Conservation (phyloP, 2,113 vertebrate species). For the Peucedramus taeniatus region DNA sequence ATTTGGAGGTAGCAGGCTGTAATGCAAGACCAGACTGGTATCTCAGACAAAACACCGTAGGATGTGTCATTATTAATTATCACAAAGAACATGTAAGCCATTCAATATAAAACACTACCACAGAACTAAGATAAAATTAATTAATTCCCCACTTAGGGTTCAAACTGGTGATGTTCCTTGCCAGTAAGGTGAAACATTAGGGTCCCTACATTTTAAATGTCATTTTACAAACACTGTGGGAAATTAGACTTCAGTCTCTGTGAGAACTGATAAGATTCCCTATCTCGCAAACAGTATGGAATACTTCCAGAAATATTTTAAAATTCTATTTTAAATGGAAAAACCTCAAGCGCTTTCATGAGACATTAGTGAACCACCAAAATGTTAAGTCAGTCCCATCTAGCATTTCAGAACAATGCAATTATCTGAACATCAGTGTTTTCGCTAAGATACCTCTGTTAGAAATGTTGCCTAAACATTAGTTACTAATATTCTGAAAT, state of each 20-base stretch:
- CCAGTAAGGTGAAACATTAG: background rate
- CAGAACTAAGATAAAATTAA: background rate
- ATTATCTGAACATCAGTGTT: conserved; percentile 8
- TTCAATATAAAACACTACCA: background rate
- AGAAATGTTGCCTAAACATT: conserved; percentile 10
- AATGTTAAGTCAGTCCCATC: background rate
- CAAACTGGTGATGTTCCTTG: background rate
- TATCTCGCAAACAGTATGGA: background rate
- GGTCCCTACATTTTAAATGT: background rate
- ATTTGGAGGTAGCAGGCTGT: background rate
- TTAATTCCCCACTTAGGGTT: background rate
- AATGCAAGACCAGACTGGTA: background rate
- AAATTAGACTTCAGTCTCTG: background rate
- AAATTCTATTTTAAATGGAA: background rate
- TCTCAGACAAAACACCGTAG: background rate
- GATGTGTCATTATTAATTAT: background rate
- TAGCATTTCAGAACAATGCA: background rate
- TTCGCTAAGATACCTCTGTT: conserved; percentile 10
- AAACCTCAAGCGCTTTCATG: background rate
- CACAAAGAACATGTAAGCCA: background rate
- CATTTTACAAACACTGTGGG: background rate
- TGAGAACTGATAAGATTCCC: background rate
- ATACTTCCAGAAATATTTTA: conserved; percentile 13
- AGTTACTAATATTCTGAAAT: conserved; percentile 27
- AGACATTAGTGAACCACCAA: background rate